A percentile compares a stretch with the other conserved stretches of the same genome.
These are phyloP conservation scores for Balaenoptera acutorostrata DNA, from an alignment of 2,113 vertebrate genomes.

Conservation along the genomic window DNA sequence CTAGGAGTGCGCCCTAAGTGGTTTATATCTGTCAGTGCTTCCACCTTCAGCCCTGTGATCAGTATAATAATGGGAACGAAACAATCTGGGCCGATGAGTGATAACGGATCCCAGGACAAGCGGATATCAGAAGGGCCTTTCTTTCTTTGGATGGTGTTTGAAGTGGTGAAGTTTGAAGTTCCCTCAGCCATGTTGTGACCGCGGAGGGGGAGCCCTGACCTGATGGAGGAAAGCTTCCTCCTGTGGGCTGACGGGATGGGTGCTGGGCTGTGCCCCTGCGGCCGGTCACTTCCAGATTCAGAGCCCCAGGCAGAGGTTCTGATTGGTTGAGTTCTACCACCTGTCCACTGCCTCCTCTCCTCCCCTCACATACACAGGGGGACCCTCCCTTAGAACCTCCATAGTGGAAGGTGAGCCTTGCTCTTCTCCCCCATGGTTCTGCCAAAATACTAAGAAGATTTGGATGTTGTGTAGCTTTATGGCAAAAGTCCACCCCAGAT, in stretches of 20 bases:
- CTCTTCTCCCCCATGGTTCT: neutral
- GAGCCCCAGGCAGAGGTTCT: neutral
- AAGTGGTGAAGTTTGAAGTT: neutral
- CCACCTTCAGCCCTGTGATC: neutral
- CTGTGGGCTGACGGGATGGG: too few species aligned
- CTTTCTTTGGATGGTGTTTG: neutral
- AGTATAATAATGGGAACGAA: neutral
- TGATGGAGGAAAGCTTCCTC: neutral
- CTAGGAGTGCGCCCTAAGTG: neutral
- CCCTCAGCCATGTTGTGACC: neutral
- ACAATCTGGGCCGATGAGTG: neutral
- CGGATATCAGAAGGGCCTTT: neutral
- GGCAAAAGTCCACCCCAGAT: neutral
- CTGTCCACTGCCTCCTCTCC: too few species aligned
- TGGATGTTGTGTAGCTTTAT: neutral
- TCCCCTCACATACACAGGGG: neutral
- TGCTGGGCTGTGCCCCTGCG: neutral
- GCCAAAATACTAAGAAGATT: neutral
- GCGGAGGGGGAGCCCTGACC: neutral
- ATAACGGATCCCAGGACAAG: neutral
- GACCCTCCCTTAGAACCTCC: neutral
- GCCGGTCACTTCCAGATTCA: neutral
- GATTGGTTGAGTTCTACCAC: neutral
- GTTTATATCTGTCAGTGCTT: neutral
- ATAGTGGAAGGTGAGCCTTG: neutral